Evolutionary conservation across 2,113 vertebrate species (phyloP).

Genomic region (Corvus cornix): DNA sequence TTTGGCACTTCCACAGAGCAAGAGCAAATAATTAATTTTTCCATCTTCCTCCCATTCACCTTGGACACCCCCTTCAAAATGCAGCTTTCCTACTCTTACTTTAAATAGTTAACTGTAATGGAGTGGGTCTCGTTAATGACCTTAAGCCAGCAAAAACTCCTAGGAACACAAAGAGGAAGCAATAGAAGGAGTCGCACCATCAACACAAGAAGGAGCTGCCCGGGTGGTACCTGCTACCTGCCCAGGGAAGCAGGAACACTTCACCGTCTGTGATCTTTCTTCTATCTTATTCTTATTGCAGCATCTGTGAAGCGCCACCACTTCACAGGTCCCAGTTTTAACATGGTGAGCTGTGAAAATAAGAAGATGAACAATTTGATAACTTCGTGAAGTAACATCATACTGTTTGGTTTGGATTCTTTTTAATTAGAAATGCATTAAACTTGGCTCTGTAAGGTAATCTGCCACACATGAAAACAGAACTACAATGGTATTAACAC

Average conservation of each 20-base stretch:
- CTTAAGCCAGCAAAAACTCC: neutral
- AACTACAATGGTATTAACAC: neutral
- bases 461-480: conserved; percentile 7
- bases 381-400: neutral
- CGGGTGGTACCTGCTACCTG: conserved; percentile 97
- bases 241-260: conserved; percentile 98
- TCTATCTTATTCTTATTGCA: conserved; percentile 99
- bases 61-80: neutral
- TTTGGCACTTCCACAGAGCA: neutral
- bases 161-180: neutral
- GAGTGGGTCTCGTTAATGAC: neutral
- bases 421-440: conserved; percentile 50
- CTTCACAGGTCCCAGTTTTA: conserved; percentile 94
- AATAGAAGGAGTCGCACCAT: conserved; percentile 81
- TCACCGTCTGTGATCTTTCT: conserved; percentile 96
- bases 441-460: conserved; percentile 11
- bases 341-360: conserved; percentile 85
- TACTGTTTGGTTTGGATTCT: neutral
- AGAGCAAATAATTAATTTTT: neutral
- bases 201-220: conserved; percentile 94
- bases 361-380: conserved; percentile 19
- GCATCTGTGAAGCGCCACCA: conserved; percentile 96
- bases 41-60: neutral
- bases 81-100: neutral
- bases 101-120: neutral